Base-by-base conservation (phyloP, 1,140 invertebrate genomes). In the Lordiphosa collinella region DNA sequence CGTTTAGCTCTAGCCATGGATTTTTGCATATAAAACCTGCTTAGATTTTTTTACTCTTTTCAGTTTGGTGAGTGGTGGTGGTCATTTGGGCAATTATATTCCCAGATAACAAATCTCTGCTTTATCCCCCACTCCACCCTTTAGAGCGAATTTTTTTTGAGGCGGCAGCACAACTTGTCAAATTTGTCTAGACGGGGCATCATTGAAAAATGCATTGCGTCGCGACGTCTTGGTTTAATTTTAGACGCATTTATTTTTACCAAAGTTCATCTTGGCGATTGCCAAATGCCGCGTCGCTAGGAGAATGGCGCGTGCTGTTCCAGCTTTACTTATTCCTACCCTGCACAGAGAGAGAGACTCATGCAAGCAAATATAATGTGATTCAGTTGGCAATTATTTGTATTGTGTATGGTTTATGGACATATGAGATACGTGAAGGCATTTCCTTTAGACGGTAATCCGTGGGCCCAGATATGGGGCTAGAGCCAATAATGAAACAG, bases 221-320 rank as follows among this genome's bases (percentile, higher is more conserved):
- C 76, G 78, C 71, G 76, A 68, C 76, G 65, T 75, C 70, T 82
- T 60, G 55, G 31, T 22, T 22, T 80, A 80, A 80, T 59, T 80
- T 76, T 80, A 80, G 78, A 54, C n/a, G 11, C 31, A 55, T 57
- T 60, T 79, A 80, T 82, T 58, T 82, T 55, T 62, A 69, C 54
- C 65, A 79, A 68, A 67, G 61, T 66, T 65, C 62, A 65, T 55
- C 62, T 29, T 2, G 25, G 1, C 1, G 7, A 29, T 29, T 29
- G 25, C 25, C 7, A 29, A 29, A 29, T 29, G 25, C 6, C 7
- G 6, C 25, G 25, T 29, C 25, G n/a, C 55, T 66, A 66, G 38
- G 25, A 14, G n/a, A 25, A 66, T 14, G 44, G 40, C 62, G 50
- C 62, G 43, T 52, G 54, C 60, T 65, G 60, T 22, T 22, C 18